phyloP scores from a whole-genome alignment of 2,888 invertebrate genomes.

The Drosophila lacicola region DNA sequence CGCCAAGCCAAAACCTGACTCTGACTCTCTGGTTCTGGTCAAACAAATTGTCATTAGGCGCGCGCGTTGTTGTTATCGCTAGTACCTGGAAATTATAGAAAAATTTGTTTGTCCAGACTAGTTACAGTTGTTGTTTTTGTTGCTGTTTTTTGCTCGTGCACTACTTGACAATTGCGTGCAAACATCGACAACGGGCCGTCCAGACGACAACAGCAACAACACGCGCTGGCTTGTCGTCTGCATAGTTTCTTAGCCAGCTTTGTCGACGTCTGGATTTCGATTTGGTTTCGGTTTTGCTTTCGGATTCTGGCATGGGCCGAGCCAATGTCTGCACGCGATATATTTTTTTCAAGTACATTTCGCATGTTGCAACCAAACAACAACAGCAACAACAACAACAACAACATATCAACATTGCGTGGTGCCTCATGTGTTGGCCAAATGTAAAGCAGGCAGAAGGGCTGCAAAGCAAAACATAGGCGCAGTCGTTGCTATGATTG shows the following conservation, averaged over 20 bases:
- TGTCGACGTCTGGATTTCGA: conserved; percentile 67
- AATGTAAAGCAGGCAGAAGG: conserved; percentile 28
- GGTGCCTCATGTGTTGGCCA: conserved; percentile 42
- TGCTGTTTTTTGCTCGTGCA: conserved; percentile 37
- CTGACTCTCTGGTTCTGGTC: conserved; percentile 33
- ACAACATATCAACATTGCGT: conserved; percentile 49
- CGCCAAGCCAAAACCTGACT: neutral
- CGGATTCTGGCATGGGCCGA: conserved; percentile 31
- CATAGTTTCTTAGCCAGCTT: conserved; percentile 57
- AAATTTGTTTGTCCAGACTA: conserved; percentile 78
- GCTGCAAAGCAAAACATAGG: conserved; percentile 45
- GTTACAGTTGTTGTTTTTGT: conserved; percentile 44
- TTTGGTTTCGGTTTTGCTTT: conserved; percentile 37
- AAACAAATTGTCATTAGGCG: conserved; percentile 78
- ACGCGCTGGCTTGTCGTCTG: conserved; percentile 58
- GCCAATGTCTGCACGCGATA: conserved; percentile 77
- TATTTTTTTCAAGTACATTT: conserved; percentile 66
- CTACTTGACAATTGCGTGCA: conserved; percentile 81
- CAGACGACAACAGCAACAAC: conserved; percentile 37
- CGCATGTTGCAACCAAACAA: conserved; percentile 46
- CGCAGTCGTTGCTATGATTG: conserved; percentile 61
- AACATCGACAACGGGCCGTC: conserved; percentile 53
- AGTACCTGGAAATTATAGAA: conserved; percentile 72
- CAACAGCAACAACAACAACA: conserved; percentile 9
- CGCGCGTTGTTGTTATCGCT: conserved; percentile 52